Evolutionary conservation across 1,140 invertebrate species (phyloP), one percentile per base, ranked within the genome.

Genomic region (Drosophila saltans): DNA sequence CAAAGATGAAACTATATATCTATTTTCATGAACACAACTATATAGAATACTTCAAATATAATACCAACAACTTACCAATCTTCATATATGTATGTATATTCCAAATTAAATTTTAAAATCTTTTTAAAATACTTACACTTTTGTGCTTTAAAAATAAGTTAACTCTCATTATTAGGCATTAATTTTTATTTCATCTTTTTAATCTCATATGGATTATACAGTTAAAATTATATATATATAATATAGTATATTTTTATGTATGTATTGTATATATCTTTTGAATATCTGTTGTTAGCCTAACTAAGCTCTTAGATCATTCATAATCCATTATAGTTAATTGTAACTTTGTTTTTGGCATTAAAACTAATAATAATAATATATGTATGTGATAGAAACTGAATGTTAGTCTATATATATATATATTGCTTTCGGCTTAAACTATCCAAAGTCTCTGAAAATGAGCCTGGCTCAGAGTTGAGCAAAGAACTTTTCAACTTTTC

Each of bases 401-500:
- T 7, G 67, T 24, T 40, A 52, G 36, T 43, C 16, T 9, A 30
- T 41, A 43, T 26, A 21, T 43, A 45, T 48, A 45, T 24, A 26
- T 9, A 28, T 43, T 48, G 30, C 58, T 68, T 40, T 65, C 33
- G 45, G 21, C 45, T 56, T 56, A 40, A 36, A 62, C 45, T 26
- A 77, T 76, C 74, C 75, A 56, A 80, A 83, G 81, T 86, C 78
- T 86, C 69, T 86, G 62, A 66, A 66, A 40, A 62, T 78, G 81
- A 85, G 81, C 82, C 81, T 72, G 75, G 82, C 81, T 85, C 81
- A 45, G 73, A 56, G 39, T 75, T 69, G 69, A 77, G 69, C 65
- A 66, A 63, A 68, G 67, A 55, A 55, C 30, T 21, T 41, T 9
- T 33, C 57, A 59, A 59, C 21, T 41, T 52, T 58, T 58, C 7